Percentiles rank a stretch among this genome's conserved stretches.
Conservation (phyloP, 2,888 invertebrate species). For the Nezara viridula region DNA sequence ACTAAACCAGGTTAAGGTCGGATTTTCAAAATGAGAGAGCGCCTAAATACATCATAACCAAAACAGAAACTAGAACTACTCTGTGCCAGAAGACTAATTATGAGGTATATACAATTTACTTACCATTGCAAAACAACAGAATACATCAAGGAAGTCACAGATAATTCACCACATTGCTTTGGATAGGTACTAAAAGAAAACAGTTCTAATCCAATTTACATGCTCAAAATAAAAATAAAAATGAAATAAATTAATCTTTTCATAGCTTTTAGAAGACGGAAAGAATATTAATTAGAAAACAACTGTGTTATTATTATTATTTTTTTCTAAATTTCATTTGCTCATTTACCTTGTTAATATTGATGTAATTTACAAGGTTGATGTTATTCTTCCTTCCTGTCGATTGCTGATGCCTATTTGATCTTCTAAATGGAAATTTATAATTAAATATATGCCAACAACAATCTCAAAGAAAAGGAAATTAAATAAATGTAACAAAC, state of each 20-base stretch:
- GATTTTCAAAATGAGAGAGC: neutral
- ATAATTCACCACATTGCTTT: conserved; percentile 59
- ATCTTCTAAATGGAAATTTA: conserved; percentile 53
- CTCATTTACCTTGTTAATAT: conserved; percentile 63
- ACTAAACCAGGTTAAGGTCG: neutral
- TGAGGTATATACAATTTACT: conserved; percentile 41
- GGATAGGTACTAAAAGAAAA: conserved; percentile 60
- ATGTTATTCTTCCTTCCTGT: conserved; percentile 61
- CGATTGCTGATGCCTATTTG: conserved; percentile 54
- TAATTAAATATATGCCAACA: conserved; percentile 56
- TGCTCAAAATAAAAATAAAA: conserved; percentile 51
- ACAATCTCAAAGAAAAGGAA: conserved; percentile 56
- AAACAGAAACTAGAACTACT: conserved; percentile 53
- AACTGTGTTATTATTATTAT: conserved; percentile 1
- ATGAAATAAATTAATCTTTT: conserved; percentile 33
- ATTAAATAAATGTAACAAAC: conserved; percentile 8
- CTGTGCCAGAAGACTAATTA: conserved; percentile 57
- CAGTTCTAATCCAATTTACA: conserved; percentile 56
- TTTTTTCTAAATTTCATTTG: conserved; percentile 37
- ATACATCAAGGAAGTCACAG: conserved; percentile 58
- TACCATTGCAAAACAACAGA: conserved; percentile 58
- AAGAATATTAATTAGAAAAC: conserved; percentile 40
- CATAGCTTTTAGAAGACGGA: conserved; percentile 30
- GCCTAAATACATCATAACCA: neutral
- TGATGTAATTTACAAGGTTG: conserved; percentile 62